A percentile compares a stretch with the other conserved stretches of the same genome.
Conservation (phyloP, 2,888 invertebrate genomes). For the Conops quadrifasciatus region DNA sequence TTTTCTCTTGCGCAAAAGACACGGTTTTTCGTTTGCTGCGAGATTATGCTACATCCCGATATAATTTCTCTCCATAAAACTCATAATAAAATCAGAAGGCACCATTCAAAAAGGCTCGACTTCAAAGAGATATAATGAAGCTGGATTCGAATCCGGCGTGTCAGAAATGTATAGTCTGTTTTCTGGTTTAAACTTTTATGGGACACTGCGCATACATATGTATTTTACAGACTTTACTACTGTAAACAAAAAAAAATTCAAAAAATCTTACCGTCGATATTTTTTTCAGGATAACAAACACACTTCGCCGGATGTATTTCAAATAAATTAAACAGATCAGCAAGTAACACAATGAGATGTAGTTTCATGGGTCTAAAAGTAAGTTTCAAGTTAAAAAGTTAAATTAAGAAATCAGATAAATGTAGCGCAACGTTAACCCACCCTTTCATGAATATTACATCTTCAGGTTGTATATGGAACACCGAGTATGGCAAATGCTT, state of each 20-base stretch:
- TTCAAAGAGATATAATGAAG: too few relatives aligned
- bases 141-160: too few relatives aligned
- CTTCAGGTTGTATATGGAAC: constrained; percentile 95
- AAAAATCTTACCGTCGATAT: constrained; percentile 63
- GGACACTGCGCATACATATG: neutral
- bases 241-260: neutral
- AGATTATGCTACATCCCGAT: too few relatives aligned
- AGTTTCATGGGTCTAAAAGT: constrained; percentile 84
- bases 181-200: neutral
- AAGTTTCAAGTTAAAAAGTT: neutral
- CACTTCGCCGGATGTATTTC: constrained; percentile 93
- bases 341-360: constrained; percentile 89
- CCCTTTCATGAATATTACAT: constrained; percentile 93
- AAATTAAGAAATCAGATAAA: constrained; percentile 22
- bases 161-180: too few relatives aligned
- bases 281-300: constrained; percentile 83
- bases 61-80: too few relatives aligned
- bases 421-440: constrained; percentile 61
- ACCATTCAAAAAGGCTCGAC: too few relatives aligned
- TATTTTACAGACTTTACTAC: neutral
- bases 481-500: constrained; percentile 85
- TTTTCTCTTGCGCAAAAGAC: too few relatives aligned
- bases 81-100: too few relatives aligned
- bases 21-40: too few relatives aligned
- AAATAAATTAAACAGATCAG: constrained; percentile 91